Conservation (phyloP, 2,113 vertebrate genomes). For the Maccullochella peelii region DNA sequence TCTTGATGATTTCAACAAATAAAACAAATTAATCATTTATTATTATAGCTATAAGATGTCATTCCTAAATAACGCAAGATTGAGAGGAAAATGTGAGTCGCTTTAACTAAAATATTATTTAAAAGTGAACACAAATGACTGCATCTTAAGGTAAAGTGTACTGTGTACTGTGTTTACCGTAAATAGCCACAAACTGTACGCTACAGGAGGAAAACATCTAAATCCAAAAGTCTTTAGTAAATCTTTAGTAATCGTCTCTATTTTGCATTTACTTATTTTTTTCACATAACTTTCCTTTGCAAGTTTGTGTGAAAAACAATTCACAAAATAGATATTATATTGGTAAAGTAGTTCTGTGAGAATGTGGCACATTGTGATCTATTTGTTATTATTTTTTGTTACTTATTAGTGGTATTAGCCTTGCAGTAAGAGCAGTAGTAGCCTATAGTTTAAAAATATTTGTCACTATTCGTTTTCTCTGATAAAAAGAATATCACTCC, state of each 20-base stretch:
- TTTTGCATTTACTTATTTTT: background rate
- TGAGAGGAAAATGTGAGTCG: background rate
- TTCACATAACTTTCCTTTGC: background rate
- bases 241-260: no score
- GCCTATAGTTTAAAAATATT: background rate
- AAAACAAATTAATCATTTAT: no score
- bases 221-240: background rate
- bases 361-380: background rate
- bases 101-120: background rate
- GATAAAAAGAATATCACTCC: background rate
- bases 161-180: background rate
- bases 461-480: background rate
- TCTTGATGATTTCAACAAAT: background rate
- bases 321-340: background rate
- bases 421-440: no score
- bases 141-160: background rate
- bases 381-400: background rate
- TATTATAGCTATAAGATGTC: background rate
- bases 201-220: background rate
- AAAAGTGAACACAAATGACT: background rate
- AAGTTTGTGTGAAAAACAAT: background rate
- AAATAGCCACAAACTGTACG: background rate
- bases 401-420: background rate
- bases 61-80: background rate
- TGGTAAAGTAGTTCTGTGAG: background rate